Percentiles rank a stretch among this genome's conserved stretches.
Conservation (phyloP, 2,797 vertebrate species). For the Pseudochirops cupreus region DNA sequence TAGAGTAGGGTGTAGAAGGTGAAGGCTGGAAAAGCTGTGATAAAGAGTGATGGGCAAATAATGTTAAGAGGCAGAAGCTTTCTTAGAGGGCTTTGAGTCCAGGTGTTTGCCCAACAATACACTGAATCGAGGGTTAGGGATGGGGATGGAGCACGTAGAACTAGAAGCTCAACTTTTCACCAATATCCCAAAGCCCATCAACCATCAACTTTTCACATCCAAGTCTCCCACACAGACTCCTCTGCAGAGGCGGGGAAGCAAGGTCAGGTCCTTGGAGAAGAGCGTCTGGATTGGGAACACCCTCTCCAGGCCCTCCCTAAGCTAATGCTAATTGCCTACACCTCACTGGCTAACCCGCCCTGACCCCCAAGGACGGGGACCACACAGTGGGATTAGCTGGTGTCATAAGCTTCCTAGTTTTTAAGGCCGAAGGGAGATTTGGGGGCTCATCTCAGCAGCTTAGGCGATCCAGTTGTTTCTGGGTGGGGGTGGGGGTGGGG, state of each 20-base stretch:
- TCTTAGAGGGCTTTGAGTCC: no score
- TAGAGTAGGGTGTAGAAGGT: no score
- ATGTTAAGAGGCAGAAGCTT: background rate
- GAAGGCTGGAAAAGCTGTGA: background rate
- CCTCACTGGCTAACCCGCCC: background rate
- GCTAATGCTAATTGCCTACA: background rate
- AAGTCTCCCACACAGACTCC: background rate
- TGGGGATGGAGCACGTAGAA: background rate
- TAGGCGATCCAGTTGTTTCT: conserved; percentile 84
- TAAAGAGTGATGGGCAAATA: background rate
- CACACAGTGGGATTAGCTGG: conserved; percentile 85
- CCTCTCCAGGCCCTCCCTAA: background rate
- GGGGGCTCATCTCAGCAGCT: conserved; percentile 85
- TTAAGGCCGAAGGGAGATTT: conserved; percentile 80
- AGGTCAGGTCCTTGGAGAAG: background rate
- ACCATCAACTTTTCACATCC: background rate
- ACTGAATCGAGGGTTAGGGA: background rate
- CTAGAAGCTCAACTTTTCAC: background rate
- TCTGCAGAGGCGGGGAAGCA: background rate
- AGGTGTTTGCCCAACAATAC: background rate
- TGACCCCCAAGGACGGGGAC: conserved; percentile 24
- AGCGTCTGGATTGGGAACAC: no score
- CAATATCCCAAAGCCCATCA: no score
- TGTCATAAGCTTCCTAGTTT: conserved; percentile 91
- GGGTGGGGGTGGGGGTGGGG: conserved; percentile 3